Conservation (phyloP, 2,797 vertebrate species). For the Micromesistius poutassou region DNA sequence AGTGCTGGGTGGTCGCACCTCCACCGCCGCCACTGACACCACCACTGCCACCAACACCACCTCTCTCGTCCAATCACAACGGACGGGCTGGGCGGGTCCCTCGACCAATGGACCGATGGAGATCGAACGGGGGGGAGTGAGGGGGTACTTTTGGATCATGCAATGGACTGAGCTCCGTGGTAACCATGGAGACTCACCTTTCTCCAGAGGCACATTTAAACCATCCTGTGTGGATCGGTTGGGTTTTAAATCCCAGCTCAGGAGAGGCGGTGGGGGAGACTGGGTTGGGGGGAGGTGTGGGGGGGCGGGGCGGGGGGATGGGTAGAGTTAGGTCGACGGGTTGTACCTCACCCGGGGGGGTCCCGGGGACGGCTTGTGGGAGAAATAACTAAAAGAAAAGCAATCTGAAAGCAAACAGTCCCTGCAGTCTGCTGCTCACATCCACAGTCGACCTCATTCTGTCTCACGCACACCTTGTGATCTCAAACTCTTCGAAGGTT, state of each 20-base stretch:
- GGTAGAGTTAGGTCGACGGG: slow-evolving; percentile 25
- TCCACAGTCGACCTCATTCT: slow-evolving; percentile 22
- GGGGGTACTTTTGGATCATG: slow-evolving; percentile 14
- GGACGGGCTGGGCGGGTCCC: neutral
- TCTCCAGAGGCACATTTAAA: slow-evolving; percentile 21
- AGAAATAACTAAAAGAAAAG: slow-evolving; percentile 4
- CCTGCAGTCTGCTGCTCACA: slow-evolving; percentile 5
- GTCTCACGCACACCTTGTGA: slow-evolving; percentile 32
- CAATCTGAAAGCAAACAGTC: neutral
- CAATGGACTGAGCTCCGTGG: neutral
- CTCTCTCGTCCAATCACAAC: neutral
- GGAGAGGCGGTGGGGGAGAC: neutral
- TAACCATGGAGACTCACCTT: slow-evolving; percentile 27
- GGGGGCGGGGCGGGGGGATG: slow-evolving; percentile 11
- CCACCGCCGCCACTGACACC: neutral
- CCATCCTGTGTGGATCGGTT: slow-evolving; percentile 14
- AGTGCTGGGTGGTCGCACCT: neutral
- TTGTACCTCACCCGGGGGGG: slow-evolving; percentile 5
- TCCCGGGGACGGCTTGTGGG: neutral
- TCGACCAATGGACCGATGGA: neutral
- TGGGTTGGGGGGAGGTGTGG: slow-evolving; percentile 45
- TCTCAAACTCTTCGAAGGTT: neutral
- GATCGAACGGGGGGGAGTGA: neutral
- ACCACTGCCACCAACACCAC: neutral
- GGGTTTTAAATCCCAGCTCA: slow-evolving; percentile 1